Evolutionary conservation across 1,140 invertebrate genomes (phyloP).

Genomic region (Eupristina koningsbergeri): DNA sequence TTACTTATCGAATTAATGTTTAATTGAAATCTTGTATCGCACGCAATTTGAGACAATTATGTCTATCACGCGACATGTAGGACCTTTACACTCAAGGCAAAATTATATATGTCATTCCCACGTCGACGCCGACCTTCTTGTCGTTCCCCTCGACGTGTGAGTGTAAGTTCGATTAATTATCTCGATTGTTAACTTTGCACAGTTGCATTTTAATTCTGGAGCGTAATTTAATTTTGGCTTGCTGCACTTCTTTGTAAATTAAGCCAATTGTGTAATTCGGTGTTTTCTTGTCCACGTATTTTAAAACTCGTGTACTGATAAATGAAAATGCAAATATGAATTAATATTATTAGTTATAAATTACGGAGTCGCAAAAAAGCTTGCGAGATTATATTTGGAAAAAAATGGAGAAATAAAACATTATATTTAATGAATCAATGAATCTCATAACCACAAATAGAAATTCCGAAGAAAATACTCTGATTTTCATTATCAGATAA

Average conservation of each 20-base stretch:
- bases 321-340: too few relatives aligned
- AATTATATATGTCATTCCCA: neutral
- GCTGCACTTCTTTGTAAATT: too few relatives aligned
- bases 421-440: too few relatives aligned
- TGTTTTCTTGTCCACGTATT: too few relatives aligned
- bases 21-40: constrained; percentile 10
- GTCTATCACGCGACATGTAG: neutral
- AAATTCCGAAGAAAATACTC: neutral
- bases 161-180: neutral
- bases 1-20: neutral
- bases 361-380: neutral
- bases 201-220: neutral
- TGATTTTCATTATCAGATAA: neutral
- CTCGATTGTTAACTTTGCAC: neutral
- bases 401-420: too few relatives aligned
- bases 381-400: neutral
- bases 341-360: too few relatives aligned
- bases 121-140: neutral
- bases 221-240: neutral
- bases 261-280: too few relatives aligned
- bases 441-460: neutral
- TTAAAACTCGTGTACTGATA: too few relatives aligned
- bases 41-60: constrained; percentile 24
- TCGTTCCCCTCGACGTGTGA: neutral
- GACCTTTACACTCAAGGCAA: neutral